Evolutionary conservation across 2,797 vertebrate species (phyloP), one percentile per base, ranked within the genome.

Genomic region (Galaxias olidus): DNA sequence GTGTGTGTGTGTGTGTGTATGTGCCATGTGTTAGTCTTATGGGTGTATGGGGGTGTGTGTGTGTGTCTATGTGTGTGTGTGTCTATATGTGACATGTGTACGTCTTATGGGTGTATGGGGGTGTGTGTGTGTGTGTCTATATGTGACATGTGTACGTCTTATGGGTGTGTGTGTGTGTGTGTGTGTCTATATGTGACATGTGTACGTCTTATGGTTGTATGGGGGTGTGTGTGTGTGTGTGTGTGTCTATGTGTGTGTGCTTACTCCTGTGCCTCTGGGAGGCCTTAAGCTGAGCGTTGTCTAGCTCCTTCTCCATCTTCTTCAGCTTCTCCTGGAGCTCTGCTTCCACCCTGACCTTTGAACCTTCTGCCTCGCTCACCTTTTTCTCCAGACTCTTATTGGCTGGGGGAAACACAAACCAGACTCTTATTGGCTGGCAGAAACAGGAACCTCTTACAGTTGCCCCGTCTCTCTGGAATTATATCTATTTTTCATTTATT

Each of bases 281-380:
- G 55, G 96, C 91, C 48, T 94, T 87, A 63, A 91, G 81, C 8
- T 93, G 93, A 18, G 94, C 90, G 1, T 96, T 97, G 79, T 98
- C 96, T 72, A 99, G 87, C 71, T 99, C 96, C 71, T 94, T 94
- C 67, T 98, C 95, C 84, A 98, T 84, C 76, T 93, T 95, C 69
- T 76, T 86, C 62, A 98, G 86, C 84, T 94, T 96, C 79, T 96
- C 96, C 54, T 73, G 80, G 15, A 96, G 86, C 71, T 97, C 95
- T n/a, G 92, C 93, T 66, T 96, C 94, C 45, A 92, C 69, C 40
- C 71, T 84, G 4, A 66, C 79, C 80, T 94, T 98, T 0, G 90
- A 85, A 42, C 86, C 85, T 41, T 94, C 92, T 57, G 90, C 76
- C 42, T 95, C 94, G 0, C 84, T 68, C 69, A 94, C 83, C 83